Base-by-base conservation (phyloP, 2,113 vertebrate species). In the Mormyrus iriodes region DNA sequence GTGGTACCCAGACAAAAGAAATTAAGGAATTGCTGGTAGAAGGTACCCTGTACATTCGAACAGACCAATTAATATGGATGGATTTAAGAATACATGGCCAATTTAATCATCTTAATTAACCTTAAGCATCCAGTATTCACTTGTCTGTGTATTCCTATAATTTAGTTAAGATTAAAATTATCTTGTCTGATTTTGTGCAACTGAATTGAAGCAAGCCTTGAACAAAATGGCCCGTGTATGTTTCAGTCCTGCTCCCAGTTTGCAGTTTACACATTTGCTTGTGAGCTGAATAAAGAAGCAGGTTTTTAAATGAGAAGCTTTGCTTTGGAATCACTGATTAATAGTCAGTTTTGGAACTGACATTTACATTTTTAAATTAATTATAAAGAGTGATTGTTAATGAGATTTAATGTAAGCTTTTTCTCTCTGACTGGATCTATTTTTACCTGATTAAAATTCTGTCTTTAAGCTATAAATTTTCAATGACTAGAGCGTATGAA, bases 391-490 rank as follows among this genome's bases (percentile, higher is more conserved):
- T 48, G 21, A 85, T 85, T 85, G 46, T 44, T 85, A 49, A 27
- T 85, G 21, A 48, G 44, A 48, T 85, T 49, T 49, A 85, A 85
- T n/a, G 49, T 85, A 79, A 79, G 73, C 73, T 42, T 79, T 79
- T 79, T 39, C 73, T 79, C n/a, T 13, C 61, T 69, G 61, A 69
- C n/a, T n/a, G 0, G 61, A 69, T 69, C 73, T 39, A 79, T 79
- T 79, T 79, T 79, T 79, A 79, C 35, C 73, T 79, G 73, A 79
- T 79, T 79, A 79, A 35, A 79, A 79, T 79, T 79, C 39, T 44
- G 82, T 49, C 82, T 49, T 49, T 49, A 85, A 85, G 46, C 42
- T 13, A 49, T 85, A 85, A 24, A 49, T 85, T n/a, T 85, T 85
- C 82, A 39, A 27, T 85, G 46, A 19, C 82, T 85, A 27, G 44